Evolutionary conservation across 2,888 invertebrate species (phyloP).

Genomic region (Craniophora ligustri): DNA sequence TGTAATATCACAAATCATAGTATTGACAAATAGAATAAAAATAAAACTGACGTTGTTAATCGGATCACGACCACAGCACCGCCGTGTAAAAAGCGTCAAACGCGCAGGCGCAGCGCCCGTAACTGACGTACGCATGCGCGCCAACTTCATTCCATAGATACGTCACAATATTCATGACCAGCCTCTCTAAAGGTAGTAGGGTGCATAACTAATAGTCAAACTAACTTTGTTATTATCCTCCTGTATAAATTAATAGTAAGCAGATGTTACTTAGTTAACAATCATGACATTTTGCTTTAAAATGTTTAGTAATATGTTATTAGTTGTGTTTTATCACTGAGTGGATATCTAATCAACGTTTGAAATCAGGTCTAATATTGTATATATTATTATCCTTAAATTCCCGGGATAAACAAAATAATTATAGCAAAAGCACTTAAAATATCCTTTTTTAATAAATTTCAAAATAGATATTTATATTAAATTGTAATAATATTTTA

Average conservation of each 20-base stretch:
- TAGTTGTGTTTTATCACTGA: constrained; percentile 8
- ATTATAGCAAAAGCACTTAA: not conserved
- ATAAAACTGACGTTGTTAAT: constrained; percentile 87
- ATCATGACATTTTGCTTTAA: not conserved
- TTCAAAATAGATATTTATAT: no score
- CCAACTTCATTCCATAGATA: constrained; percentile 77
- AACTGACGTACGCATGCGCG: constrained; percentile 84
- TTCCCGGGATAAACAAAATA: not conserved
- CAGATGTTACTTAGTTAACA: constrained; percentile 30
- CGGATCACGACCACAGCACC: constrained; percentile 88
- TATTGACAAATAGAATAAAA: constrained; percentile 64
- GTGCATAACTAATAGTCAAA: constrained; percentile 57
- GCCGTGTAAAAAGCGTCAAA: constrained; percentile 87
- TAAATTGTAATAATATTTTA: no score
- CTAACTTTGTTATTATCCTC: constrained; percentile 26
- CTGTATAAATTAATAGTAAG: constrained; percentile 22
- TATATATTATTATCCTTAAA: not conserved
- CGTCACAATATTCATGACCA: constrained; percentile 64
- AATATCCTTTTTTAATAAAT: no score
- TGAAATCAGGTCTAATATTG: not conserved
- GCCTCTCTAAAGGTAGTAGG: constrained; percentile 56
- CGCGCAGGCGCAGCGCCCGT: constrained; percentile 87
- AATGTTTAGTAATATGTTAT: not conserved
- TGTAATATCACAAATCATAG: constrained; percentile 44
- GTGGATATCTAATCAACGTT: constrained; percentile 6